Conservation (phyloP, 2,888 invertebrate genomes). For the Philereme transversata region DNA sequence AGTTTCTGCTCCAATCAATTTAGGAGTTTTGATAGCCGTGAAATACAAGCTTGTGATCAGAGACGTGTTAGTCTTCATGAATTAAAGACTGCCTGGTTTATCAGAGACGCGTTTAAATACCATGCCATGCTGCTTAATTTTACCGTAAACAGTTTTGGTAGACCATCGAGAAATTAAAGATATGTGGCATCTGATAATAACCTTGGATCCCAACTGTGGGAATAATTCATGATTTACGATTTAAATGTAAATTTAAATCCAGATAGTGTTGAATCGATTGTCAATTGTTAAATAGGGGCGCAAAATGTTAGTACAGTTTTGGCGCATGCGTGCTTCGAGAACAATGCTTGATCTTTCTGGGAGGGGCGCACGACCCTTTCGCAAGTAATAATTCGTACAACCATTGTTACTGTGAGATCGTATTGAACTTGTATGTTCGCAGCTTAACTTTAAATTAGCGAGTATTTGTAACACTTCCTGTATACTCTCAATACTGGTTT, state of each 20-base stretch:
- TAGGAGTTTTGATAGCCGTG: constrained; percentile 30
- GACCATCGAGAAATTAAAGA: too few species aligned
- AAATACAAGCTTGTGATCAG: neutral
- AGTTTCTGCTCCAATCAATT: constrained; percentile 49
- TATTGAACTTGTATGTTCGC: constrained; percentile 39
- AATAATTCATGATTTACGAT: constrained; percentile 1
- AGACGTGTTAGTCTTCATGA: too few species aligned
- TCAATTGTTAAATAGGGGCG: constrained; percentile 37
- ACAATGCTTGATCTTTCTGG: constrained; percentile 52
- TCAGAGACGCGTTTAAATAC: too few species aligned
- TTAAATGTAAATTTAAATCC: constrained; percentile 34
- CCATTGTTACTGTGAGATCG: constrained; percentile 45
- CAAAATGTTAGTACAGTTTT: constrained; percentile 49
- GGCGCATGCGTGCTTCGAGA: constrained; percentile 48
- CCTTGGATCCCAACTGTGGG: too few species aligned
- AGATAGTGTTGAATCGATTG: constrained; percentile 31
- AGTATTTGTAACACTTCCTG: constrained; percentile 26
- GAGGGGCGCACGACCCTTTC: constrained; percentile 58
- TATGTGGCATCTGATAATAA: too few species aligned
- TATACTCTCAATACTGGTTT: constrained; percentile 22
- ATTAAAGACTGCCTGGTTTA: too few species aligned
- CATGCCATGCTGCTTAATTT: too few species aligned
- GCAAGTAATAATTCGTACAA: constrained; percentile 52
- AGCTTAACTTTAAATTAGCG: constrained; percentile 42
- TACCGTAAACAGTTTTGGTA: too few species aligned